A percentile compares a stretch with the other conserved stretches of the same genome.
Conservation (phyloP, 2,888 invertebrate species). For the Cryptosula pallasiana region DNA sequence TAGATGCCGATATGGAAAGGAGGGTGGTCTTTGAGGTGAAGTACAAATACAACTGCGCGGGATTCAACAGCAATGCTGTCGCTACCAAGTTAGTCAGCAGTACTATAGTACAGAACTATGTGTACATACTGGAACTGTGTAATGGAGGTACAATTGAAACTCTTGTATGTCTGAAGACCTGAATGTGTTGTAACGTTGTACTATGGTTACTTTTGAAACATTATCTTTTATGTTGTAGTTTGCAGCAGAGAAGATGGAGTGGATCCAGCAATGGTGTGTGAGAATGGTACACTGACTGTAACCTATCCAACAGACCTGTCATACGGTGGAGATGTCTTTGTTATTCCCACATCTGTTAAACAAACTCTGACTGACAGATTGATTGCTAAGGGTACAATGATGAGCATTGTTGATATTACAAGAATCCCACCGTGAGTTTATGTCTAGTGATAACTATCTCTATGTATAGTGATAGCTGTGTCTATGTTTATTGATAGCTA, state of each 20-base stretch:
- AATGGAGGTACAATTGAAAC: constrained; percentile 4
- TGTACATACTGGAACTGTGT: not conserved
- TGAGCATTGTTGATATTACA: constrained; percentile 5
- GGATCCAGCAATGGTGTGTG: not conserved
- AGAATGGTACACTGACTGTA: not conserved
- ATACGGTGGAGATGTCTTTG: not conserved
- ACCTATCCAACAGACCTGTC: not conserved
- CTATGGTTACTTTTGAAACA: too few relatives aligned
- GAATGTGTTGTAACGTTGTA: too few relatives aligned
- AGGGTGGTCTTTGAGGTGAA: not conserved
- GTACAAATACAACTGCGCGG: not conserved
- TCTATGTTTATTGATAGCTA: not conserved
- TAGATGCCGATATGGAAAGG: constrained; percentile 13
- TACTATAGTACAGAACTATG: not conserved
- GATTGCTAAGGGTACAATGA: not conserved
- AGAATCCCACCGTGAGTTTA: not conserved
- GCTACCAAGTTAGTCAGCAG: not conserved
- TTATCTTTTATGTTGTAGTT: not conserved
- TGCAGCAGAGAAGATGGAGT: not conserved
- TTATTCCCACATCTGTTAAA: not conserved
- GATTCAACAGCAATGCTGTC: not conserved
- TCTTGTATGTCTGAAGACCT: too few relatives aligned
- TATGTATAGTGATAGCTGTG: not conserved
- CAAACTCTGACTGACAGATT: not conserved
- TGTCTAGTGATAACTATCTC: not conserved